Conservation (phyloP, 1,140 invertebrate genomes). For the Onthophagus taurus region DNA sequence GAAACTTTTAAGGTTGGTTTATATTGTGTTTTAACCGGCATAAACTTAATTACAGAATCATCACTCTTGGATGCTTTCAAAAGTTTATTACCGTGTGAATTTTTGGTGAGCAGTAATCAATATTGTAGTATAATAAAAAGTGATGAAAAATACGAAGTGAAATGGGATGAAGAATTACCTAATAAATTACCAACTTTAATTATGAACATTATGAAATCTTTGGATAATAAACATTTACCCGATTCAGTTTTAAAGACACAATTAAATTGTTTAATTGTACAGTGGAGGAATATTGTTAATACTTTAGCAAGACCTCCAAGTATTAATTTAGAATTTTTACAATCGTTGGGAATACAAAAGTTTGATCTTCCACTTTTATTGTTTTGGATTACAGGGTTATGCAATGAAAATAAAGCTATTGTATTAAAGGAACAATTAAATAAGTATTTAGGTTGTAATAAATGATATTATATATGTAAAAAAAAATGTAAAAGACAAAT, state of each 20-base stretch:
- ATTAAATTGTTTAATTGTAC: conserved; percentile 7
- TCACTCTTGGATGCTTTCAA: conserved; percentile 3
- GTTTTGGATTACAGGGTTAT: conserved; percentile 6
- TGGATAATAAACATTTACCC: conserved; percentile 12
- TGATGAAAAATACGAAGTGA: not conserved
- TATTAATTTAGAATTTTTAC: conserved; percentile 8
- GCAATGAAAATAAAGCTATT: conserved; percentile 5
- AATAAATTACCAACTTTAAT: conserved; percentile 8
- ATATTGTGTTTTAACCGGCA: conserved; percentile 12
- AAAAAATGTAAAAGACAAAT: not conserved
- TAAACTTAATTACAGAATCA: conserved; percentile 8
- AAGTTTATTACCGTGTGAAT: conserved; percentile 9
- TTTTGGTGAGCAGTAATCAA: not conserved
- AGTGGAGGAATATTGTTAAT: conserved; percentile 9
- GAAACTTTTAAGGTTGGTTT: not conserved
- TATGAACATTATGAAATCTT: conserved; percentile 6
- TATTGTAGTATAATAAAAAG: conserved; percentile 10
- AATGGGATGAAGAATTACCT: conserved; percentile 12
- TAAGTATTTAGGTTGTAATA: not conserved
- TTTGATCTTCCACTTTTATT: conserved; percentile 12
- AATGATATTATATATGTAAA: not conserved
- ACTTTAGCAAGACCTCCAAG: conserved; percentile 1
- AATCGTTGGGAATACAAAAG: conserved; percentile 11
- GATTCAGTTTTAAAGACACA: conserved; percentile 10
- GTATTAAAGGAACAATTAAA: conserved; percentile 9